These are phyloP conservation scores for Tonatia bakeri DNA, from an alignment of 2,113 vertebrate genomes.

Conservation along the genomic window DNA sequence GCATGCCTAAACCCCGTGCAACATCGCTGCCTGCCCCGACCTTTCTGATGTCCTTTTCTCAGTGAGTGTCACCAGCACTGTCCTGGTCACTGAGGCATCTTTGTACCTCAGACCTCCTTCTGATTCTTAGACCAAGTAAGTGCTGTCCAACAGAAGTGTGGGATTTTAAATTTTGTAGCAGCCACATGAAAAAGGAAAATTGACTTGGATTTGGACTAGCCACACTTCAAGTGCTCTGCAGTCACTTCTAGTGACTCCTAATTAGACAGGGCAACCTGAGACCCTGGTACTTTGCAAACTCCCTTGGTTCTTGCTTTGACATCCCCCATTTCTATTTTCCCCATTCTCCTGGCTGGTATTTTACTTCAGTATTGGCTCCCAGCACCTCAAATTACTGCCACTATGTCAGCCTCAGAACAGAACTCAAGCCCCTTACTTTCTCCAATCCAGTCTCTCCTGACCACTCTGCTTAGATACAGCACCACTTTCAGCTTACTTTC, in stretches of 20 bases:
- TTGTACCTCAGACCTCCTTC: not conserved
- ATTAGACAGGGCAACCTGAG: not conserved
- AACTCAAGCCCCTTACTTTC: not conserved
- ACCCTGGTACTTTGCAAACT: not conserved
- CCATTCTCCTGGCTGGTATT: not conserved
- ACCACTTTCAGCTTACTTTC: not conserved
- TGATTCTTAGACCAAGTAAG: not conserved
- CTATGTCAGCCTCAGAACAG: not conserved
- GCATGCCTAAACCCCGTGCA: not conserved
- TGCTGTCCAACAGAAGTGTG: not conserved
- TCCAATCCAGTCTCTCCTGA: not conserved
- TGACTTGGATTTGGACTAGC: not conserved
- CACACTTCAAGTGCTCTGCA: rapidly evolving
- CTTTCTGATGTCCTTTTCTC: not conserved
- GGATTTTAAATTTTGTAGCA: not conserved
- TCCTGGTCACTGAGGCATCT: not conserved
- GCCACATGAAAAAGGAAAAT: not conserved
- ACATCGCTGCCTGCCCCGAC: not conserved
- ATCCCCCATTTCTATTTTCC: not conserved
- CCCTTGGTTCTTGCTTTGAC: not conserved
- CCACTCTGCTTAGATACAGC: not conserved
- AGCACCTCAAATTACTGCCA: not conserved
- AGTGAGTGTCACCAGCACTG: not conserved
- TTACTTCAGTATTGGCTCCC: not conserved
- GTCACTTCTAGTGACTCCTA: not conserved